phyloP scores from a whole-genome alignment of 2,113 vertebrate genomes.

The Alces alces region DNA sequence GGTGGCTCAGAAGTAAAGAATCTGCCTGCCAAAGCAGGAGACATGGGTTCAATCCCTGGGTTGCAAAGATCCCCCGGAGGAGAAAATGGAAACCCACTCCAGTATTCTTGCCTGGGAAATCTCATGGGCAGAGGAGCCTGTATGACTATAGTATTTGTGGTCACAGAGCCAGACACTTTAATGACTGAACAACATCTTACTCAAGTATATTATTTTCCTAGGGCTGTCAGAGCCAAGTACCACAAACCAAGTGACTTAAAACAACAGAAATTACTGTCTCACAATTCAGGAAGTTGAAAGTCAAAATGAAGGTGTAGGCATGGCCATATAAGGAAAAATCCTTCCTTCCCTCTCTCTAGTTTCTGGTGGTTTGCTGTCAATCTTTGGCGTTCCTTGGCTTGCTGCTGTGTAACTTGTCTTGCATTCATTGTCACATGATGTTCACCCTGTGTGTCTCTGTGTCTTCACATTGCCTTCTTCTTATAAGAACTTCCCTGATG shows the following conservation, averaged over 20 bases:
- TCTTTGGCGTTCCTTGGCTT: background rate
- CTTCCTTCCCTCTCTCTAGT: background rate
- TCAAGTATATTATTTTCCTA: background rate
- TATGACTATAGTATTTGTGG: background rate
- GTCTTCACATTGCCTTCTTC: background rate
- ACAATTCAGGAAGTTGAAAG: background rate
- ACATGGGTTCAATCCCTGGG: background rate
- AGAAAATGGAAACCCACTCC: background rate
- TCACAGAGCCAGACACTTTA: background rate
- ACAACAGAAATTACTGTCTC: background rate
- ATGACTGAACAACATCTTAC: background rate
- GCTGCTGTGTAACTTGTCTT: background rate
- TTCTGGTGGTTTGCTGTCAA: background rate
- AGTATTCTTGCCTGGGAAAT: background rate
- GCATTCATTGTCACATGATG: background rate
- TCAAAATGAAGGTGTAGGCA: background rate
- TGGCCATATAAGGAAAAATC: fast-evolving
- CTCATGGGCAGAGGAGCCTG: background rate
- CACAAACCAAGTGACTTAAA: background rate
- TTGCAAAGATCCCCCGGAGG: background rate
- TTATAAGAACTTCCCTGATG: background rate
- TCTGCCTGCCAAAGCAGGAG: background rate
- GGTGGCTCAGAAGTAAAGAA: background rate
- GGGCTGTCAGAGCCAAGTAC: background rate
- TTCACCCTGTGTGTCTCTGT: background rate